A percentile compares a stretch with the other conserved stretches of the same genome.
Evolutionary conservation across 2,888 invertebrate species (phyloP).

Genomic region (Aelia acuminata): DNA sequence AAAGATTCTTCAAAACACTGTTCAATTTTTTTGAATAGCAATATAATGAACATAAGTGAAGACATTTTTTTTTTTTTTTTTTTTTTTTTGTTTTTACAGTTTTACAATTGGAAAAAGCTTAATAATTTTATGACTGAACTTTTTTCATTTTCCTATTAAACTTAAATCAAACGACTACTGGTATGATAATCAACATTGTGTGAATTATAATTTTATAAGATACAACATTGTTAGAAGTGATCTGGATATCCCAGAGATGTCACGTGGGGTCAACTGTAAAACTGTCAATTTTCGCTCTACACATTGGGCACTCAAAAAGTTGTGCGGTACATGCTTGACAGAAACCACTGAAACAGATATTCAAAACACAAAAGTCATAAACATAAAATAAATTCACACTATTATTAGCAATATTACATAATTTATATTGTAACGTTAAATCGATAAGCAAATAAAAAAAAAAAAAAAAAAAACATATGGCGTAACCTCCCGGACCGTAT

Average conservation of each 20-base stretch:
- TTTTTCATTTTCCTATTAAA: slow-evolving; percentile 32
- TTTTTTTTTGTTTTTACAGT: neutral
- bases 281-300: slow-evolving; percentile 77
- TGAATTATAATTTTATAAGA: slow-evolving; percentile 47
- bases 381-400: slow-evolving; percentile 48
- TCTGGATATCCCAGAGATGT: slow-evolving; percentile 43
- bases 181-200: neutral
- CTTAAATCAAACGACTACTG: slow-evolving; percentile 37
- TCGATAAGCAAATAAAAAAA: no score
- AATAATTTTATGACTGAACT: neutral
- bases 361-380: slow-evolving; percentile 62
- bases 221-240: slow-evolving; percentile 7
- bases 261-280: slow-evolving; percentile 63
- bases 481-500: no score
- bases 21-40: neutral
- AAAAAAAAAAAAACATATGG: no score
- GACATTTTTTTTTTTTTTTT: slow-evolving; percentile 26
- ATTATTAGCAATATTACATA: neutral
- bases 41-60: neutral
- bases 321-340: slow-evolving; percentile 85
- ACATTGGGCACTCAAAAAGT: slow-evolving; percentile 89
- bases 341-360: slow-evolving; percentile 78
- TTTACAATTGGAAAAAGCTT: neutral
- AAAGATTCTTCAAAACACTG: neutral
- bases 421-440: no score